Evolutionary conservation across 2,113 vertebrate genomes (phyloP).

Genomic region (Eira barbara): DNA sequence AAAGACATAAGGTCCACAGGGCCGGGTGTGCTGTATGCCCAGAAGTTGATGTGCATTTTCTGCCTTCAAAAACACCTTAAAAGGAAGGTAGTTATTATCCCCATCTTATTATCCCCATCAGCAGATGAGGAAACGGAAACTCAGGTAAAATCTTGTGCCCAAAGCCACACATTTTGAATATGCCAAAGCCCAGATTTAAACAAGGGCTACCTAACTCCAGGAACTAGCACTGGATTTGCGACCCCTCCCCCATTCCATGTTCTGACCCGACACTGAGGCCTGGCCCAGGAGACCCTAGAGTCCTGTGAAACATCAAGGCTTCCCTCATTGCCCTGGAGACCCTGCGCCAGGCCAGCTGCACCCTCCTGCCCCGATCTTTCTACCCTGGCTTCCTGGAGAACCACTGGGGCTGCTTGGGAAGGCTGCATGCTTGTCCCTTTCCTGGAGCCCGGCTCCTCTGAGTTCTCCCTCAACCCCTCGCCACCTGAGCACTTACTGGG

Average conservation of each 20-base stretch:
- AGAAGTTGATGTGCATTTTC: background rate
- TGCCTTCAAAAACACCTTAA: background rate
- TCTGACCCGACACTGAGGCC: background rate
- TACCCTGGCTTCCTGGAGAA: background rate
- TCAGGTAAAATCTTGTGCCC: background rate
- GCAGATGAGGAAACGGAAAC: background rate
- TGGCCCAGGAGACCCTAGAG: background rate
- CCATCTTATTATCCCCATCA: background rate
- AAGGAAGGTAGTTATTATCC: background rate
- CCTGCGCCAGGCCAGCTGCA: background rate
- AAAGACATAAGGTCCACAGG: background rate
- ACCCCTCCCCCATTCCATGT: background rate
- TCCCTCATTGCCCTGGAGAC: background rate
- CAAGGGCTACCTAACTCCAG: background rate
- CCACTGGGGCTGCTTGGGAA: background rate
- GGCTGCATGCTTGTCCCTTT: background rate
- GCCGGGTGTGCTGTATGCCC: fast-evolving
- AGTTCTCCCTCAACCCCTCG: fast-evolving
- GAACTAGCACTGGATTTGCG: background rate
- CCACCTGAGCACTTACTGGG: conserved; percentile 80
- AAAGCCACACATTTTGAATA: background rate
- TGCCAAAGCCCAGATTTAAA: background rate
- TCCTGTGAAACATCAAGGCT: background rate
- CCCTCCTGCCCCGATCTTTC: background rate
- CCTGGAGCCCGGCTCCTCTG: background rate